Evolutionary conservation across 2,113 vertebrate species (phyloP), one percentile per base, ranked within the genome.

Genomic region (Atlantisia rogersi): DNA sequence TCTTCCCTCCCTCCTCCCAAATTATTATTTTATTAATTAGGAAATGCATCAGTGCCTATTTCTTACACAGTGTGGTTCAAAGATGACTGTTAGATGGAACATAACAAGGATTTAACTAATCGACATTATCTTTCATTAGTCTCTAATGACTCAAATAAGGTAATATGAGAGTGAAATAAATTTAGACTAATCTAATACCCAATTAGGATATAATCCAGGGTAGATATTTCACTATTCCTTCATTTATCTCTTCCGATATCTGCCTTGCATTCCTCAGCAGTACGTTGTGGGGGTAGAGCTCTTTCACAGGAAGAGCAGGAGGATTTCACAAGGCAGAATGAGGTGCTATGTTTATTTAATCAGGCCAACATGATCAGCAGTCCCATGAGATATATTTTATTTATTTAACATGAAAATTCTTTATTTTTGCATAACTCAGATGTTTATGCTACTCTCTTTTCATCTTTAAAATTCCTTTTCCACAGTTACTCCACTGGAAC

Each of bases 51-150:
- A 80, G 4, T 81, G 29, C 17, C 31, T 78, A 71, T 82, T 92
- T 91, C 75, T 77, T 87, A 69, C 13, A 83, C 19, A 26, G 39
- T 11, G 5, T 0, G 3, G 42, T 67, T 95, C 87, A 75, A 37
- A 94, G 53, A 78, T 2, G 12, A 78, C 50, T 88, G 58, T 63
- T 90, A 88, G 64, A 78, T 90, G 31, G 82, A 92, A 77, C 19
- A 42, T 95, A 93, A 93, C 53, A 90, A 90, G 82, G 16, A 77
- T 94, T 95, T 97, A 94, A 92, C 84, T 95, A 96, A 93, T 94
- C 88, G 63, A 46, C 69, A 86, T 94, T 95, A 93, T 26, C 20
- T 95, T 94, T 95, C 85, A 95, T 95, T 97, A 94, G 59, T 74
- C 58, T 88, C 52, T 94, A 92, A 95, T 90, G 56, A 75, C 58